A percentile compares a stretch with the other conserved stretches of the same genome.
Evolutionary conservation across 2,888 invertebrate species (phyloP).

Genomic region (Allacma fusca): DNA sequence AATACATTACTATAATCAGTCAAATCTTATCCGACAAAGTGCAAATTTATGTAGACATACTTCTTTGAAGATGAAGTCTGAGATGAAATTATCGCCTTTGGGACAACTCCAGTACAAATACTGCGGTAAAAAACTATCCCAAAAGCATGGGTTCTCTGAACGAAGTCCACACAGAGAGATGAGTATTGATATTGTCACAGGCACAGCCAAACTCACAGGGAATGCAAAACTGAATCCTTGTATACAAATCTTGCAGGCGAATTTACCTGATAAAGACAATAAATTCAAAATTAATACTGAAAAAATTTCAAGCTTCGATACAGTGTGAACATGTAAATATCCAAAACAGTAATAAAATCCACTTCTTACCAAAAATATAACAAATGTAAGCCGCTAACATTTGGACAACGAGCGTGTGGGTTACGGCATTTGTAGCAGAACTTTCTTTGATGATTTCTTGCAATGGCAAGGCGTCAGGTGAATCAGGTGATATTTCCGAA

Average conservation of each 20-base stretch:
- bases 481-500: conserved; percentile 69
- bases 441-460: conserved; percentile 57
- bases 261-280: conserved; percentile 72
- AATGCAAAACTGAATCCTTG: conserved; percentile 98
- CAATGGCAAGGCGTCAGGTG: conserved; percentile 73
- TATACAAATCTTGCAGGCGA: conserved; percentile 94
- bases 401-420: conserved; percentile 71
- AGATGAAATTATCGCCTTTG: conserved; percentile 75
- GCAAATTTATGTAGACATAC: conserved; percentile 58
- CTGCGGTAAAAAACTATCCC: conserved; percentile 83
- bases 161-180: conserved; percentile 89
- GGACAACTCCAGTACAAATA: conserved; percentile 94
- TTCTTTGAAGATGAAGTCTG: conserved; percentile 83
- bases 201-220: conserved; percentile 92
- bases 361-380: conserved; percentile 78
- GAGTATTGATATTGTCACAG: conserved; percentile 84
- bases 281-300: not conserved
- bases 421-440: conserved; percentile 53
- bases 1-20: conserved; percentile 19
- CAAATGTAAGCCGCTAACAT: conserved; percentile 84
- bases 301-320: too few species aligned
- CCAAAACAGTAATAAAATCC: too few species aligned
- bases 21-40: conserved; percentile 26
- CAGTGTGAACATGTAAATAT: too few species aligned
- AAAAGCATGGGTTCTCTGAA: conserved; percentile 86